These are phyloP conservation scores for Achatina immaculata DNA, from an alignment of 1,140 invertebrate species.

Conservation along the genomic window DNA sequence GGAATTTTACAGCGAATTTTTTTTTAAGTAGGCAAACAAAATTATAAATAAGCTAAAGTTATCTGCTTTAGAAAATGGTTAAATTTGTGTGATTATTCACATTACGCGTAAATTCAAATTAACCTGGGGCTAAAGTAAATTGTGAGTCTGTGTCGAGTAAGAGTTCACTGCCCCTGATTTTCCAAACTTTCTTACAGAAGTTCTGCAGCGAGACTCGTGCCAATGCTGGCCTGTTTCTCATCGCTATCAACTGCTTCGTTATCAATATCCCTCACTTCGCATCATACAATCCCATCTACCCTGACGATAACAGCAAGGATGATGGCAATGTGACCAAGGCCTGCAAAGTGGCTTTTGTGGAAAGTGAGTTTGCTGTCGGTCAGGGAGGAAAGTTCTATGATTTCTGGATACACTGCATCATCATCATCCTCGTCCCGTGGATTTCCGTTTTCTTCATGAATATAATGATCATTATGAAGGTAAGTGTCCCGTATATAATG, in stretches of 20 bases:
- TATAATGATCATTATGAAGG: not conserved
- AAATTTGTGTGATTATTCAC: too few relatives aligned
- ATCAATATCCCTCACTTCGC: not conserved
- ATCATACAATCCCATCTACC: not conserved
- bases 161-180: too few relatives aligned
- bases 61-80: too few relatives aligned
- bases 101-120: too few relatives aligned
- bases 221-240: not conserved
- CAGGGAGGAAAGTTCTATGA: not conserved
- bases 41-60: too few relatives aligned
- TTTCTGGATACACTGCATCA: constrained; percentile 18
- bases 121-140: too few relatives aligned
- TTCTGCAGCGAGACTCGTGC: not conserved
- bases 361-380: not conserved
- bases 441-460: constrained; percentile 7
- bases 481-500: too few relatives aligned
- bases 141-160: too few relatives aligned
- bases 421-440: constrained; percentile 6
- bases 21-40: too few relatives aligned
- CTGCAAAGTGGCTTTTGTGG: not conserved
- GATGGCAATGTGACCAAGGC: not conserved
- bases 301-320: not conserved
- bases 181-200: too few relatives aligned
- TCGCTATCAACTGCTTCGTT: constrained; percentile 1
- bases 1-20: too few relatives aligned